Percentiles rank a stretch among this genome's conserved stretches.
Conservation (phyloP, 2,797 vertebrate species). For the Acropternis orthonyx region DNA sequence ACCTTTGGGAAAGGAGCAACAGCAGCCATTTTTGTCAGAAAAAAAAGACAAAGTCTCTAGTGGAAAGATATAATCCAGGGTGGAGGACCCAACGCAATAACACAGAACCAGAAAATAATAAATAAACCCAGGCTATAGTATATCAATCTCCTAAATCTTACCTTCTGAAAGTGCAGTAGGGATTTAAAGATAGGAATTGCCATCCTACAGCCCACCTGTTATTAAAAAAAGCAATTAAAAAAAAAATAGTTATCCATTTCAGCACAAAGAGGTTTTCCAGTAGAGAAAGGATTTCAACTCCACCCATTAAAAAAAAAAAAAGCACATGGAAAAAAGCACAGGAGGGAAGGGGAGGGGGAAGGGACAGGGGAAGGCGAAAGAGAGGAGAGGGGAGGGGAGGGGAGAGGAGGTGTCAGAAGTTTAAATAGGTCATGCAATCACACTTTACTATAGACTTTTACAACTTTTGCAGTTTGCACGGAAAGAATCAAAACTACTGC, state of each 20-base stretch:
- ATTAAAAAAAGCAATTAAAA: neutral
- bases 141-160: neutral
- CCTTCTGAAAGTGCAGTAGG: neutral
- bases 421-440: neutral
- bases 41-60: neutral
- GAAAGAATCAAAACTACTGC: neutral
- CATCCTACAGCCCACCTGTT: neutral
- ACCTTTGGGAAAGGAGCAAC: neutral
- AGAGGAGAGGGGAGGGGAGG: neutral
- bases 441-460: neutral
- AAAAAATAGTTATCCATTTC: neutral
- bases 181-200: neutral
- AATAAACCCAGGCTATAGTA: neutral
- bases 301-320: neutral
- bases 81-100: neutral
- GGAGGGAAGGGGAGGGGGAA: too few relatives aligned
- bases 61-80: neutral
- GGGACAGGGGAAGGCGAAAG: too few relatives aligned
- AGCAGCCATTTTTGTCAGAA: neutral
- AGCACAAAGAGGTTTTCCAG: neutral
- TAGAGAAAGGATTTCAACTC: neutral
- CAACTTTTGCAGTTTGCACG: neutral
- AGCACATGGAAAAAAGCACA: too few relatives aligned
- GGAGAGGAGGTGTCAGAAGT: neutral
- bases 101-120: neutral